Percentiles rank a stretch among this genome's conserved stretches.
phyloP scores from a whole-genome alignment of 2,797 vertebrate genomes.

The Salmo trutta region DNA sequence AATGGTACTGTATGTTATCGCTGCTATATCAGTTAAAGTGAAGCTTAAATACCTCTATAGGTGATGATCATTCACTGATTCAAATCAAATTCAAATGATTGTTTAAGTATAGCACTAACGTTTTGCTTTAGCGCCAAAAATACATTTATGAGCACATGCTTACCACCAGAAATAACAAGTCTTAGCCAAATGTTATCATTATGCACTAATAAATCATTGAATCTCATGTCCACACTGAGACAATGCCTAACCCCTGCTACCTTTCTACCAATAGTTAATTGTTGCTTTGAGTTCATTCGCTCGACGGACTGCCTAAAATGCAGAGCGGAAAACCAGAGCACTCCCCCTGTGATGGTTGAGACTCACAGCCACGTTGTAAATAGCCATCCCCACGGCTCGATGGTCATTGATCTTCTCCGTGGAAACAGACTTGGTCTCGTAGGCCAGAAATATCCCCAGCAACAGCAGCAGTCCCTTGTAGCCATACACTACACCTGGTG shows the following conservation, averaged over 20 bases:
- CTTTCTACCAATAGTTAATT: neutral
- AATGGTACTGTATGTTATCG: slow-evolving; percentile 33
- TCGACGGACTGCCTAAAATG: neutral
- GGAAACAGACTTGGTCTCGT: slow-evolving; percentile 94
- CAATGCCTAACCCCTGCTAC: neutral
- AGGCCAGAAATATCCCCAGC: slow-evolving; percentile 92
- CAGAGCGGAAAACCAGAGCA: neutral
- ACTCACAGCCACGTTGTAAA: slow-evolving; percentile 95
- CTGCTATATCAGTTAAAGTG: slow-evolving; percentile 51
- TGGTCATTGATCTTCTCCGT: slow-evolving; percentile 98
- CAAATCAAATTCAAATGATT: neutral
- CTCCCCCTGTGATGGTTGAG: neutral
- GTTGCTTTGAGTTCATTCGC: neutral
- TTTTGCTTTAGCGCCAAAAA: slow-evolving; percentile 12
- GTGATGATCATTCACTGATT: slow-evolving; percentile 44
- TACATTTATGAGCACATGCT: neutral
- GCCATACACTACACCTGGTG: slow-evolving; percentile 88
- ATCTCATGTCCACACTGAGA: neutral
- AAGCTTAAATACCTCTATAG: slow-evolving; percentile 22
- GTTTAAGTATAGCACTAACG: slow-evolving; percentile 22
- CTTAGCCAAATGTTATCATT: neutral
- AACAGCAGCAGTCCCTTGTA: slow-evolving; percentile 92
- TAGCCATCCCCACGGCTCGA: slow-evolving; percentile 94
- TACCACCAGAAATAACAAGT: neutral
- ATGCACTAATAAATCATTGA: neutral